phyloP scores from a whole-genome alignment of 2,888 invertebrate species.

The Mechanitis messenoides region DNA sequence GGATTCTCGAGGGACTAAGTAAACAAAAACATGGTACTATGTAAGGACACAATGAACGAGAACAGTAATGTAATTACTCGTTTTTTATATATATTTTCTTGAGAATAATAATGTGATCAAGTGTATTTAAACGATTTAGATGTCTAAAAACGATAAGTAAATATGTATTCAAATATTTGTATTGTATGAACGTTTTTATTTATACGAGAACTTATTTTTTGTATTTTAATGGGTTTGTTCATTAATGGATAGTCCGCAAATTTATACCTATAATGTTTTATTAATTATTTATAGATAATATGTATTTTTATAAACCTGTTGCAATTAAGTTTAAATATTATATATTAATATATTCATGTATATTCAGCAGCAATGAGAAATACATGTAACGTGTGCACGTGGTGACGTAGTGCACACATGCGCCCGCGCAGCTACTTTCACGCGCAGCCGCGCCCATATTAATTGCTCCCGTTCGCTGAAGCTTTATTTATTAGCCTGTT shows the following conservation, averaged over 20 bases:
- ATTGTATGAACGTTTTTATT: background rate
- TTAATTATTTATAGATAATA: background rate
- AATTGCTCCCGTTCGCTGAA: constrained; percentile 75
- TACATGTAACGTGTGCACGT: constrained; percentile 30
- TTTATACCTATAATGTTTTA: constrained; percentile 1
- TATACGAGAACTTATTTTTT: background rate
- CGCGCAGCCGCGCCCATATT: constrained; percentile 72
- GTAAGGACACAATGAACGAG: constrained; percentile 30
- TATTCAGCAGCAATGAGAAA: background rate
- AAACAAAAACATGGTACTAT: constrained; percentile 27
- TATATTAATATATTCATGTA: constrained; percentile 2
- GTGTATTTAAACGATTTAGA: constrained; percentile 14
- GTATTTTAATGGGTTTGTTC: background rate
- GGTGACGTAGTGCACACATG: constrained; percentile 48
- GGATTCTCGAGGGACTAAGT: constrained; percentile 27
- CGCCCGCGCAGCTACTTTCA: constrained; percentile 66
- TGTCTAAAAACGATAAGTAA: constrained; percentile 7
- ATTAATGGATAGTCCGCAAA: constrained; percentile 5
- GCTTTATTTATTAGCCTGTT: constrained; percentile 73
- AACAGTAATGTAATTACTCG: constrained; percentile 26
- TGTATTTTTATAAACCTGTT: background rate
- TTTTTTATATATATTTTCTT: constrained; percentile 19
- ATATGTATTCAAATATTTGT: constrained; percentile 9
- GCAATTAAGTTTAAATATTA: constrained; percentile 4
- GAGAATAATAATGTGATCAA: constrained; percentile 21